Conservation (phyloP, 2,113 vertebrate genomes). For the Odobenus rosmarus region DNA sequence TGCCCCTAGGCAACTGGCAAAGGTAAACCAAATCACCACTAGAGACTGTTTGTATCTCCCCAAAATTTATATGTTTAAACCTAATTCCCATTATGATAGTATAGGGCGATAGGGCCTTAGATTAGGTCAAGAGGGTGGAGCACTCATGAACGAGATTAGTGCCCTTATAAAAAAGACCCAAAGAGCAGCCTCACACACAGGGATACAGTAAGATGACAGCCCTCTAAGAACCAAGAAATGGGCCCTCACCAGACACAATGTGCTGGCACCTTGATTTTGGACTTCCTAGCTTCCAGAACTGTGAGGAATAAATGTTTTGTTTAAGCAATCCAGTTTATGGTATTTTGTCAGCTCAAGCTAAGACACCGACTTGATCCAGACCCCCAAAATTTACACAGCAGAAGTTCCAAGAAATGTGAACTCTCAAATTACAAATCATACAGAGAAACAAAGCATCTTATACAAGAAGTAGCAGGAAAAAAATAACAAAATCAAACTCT, state of each 20-base stretch:
- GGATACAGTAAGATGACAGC: not conserved
- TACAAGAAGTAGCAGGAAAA: not conserved
- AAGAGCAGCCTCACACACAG: not conserved
- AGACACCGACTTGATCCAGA: not conserved
- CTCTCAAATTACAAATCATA: not conserved
- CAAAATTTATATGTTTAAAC: not conserved
- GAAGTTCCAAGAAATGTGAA: not conserved
- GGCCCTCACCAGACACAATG: not conserved
- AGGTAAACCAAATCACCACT: not conserved
- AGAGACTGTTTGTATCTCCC: not conserved
- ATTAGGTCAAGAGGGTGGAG: not conserved
- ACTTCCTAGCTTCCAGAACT: not conserved
- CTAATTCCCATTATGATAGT: not conserved
- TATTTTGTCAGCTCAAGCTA: constrained; percentile 4
- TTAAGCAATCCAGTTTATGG: not conserved
- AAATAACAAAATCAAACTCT: not conserved
- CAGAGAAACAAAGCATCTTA: not conserved
- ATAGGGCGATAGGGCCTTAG: not conserved
- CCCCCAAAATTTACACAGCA: not conserved
- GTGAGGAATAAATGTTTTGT: not conserved
- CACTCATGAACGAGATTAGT: not conserved
- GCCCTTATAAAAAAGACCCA: not conserved
- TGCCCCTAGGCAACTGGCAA: not conserved
- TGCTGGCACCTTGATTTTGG: not conserved
- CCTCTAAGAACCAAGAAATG: not conserved